Conservation (phyloP, 2,797 vertebrate species). For the Jordanella pulchra region DNA sequence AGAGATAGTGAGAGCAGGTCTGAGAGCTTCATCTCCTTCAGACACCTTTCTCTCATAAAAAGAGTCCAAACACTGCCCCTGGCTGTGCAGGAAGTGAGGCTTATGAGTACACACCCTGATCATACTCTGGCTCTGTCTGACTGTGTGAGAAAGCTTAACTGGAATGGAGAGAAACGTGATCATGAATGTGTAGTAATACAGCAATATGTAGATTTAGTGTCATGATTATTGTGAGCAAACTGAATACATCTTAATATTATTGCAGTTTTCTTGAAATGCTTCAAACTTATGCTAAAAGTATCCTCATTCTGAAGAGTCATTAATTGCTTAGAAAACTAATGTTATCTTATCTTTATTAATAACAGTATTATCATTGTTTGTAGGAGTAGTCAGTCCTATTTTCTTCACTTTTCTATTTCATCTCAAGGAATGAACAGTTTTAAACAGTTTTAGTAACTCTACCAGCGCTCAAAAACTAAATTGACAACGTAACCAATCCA, state of each 20-base stretch:
- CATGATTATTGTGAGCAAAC: not conserved
- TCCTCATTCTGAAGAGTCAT: not conserved
- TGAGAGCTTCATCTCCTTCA: slow-evolving; percentile 61
- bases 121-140: slow-evolving; percentile 33
- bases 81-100: slow-evolving; percentile 68
- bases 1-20: slow-evolving; percentile 30
- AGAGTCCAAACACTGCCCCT: slow-evolving; percentile 68
- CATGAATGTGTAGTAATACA: slow-evolving; percentile 28
- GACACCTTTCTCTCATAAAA: slow-evolving; percentile 56
- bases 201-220: not conserved
- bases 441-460: too few relatives aligned
- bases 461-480: too few relatives aligned
- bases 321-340: too few relatives aligned
- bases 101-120: slow-evolving; percentile 47
- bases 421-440: too few relatives aligned
- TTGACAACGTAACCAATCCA: too few relatives aligned
- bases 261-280: not conserved
- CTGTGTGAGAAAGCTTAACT: slow-evolving; percentile 36
- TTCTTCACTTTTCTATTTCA: too few relatives aligned
- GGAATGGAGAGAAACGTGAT: slow-evolving; percentile 41
- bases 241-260: not conserved
- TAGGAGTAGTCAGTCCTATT: too few relatives aligned
- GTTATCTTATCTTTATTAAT: too few relatives aligned
- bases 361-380: too few relatives aligned
- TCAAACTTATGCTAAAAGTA: not conserved